Evolutionary conservation across 2,113 vertebrate species (phyloP).

Genomic region (Elgaria multicarinata): DNA sequence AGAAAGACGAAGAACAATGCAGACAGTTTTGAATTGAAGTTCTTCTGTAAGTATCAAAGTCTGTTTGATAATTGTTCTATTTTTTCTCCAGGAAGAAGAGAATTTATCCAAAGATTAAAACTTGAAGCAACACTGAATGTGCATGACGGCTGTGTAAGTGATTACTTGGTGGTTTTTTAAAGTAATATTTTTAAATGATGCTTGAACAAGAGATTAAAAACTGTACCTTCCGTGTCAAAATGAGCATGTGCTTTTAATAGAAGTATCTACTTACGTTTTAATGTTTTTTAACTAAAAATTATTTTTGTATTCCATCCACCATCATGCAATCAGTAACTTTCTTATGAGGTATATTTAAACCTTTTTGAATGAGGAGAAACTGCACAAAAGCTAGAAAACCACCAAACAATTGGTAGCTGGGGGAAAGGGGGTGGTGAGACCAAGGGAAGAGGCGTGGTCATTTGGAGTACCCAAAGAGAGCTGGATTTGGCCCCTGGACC

Average conservation of each 20-base stretch:
- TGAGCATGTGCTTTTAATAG: neutral
- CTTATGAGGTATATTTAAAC: too few species aligned
- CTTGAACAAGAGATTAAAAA: conserved; percentile 18
- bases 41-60: neutral
- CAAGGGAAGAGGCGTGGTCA: too few species aligned
- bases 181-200: neutral
- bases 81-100: conserved; percentile 91
- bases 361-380: too few species aligned
- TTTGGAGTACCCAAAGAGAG: too few species aligned
- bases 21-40: neutral
- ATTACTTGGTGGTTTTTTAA: conserved; percentile 37
- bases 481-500: too few species aligned
- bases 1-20: neutral
- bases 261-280: neutral
- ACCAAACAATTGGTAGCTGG: too few species aligned
- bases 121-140: conserved; percentile 96
- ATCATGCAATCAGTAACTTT: too few species aligned
- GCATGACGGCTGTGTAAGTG: conserved; percentile 98
- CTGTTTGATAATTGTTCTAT: neutral
- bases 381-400: too few species aligned
- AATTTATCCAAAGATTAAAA: conserved; percentile 98
- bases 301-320: neutral
- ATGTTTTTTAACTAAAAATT: neutral
- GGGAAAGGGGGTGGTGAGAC: too few species aligned
- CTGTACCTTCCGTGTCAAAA: neutral